phyloP scores from a whole-genome alignment of 2,113 vertebrate genomes.

The Ochotona curzoniae region DNA sequence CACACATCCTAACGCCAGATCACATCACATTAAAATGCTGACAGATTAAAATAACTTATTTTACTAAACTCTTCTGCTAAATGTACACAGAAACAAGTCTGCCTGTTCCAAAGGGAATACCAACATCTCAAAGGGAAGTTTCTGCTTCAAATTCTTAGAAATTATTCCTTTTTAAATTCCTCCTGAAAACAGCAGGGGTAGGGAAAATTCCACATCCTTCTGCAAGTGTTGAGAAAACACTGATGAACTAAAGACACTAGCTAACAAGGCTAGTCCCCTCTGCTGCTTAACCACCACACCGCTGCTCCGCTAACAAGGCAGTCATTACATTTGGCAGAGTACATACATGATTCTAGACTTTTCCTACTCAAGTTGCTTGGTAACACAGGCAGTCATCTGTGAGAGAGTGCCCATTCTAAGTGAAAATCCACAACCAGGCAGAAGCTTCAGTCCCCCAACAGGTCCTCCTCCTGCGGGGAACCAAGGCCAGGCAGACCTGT shows the following conservation, averaged over 20 bases:
- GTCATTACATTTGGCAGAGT: not conserved
- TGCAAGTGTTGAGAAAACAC: not conserved
- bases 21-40: slow-evolving; percentile 62
- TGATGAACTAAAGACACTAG: too few species aligned
- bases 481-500: not conserved
- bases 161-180: not conserved
- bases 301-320: too few species aligned
- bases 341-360: not conserved
- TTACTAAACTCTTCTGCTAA: slow-evolving; percentile 60
- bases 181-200: not conserved
- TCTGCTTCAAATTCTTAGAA: slow-evolving; percentile 25
- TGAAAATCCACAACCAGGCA: fast-evolving
- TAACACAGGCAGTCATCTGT: too few species aligned
- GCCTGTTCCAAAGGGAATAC: slow-evolving; percentile 9
- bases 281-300: fast-evolving
- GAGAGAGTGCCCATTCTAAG: not conserved
- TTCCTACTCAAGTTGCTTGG: not conserved
- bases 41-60: slow-evolving; percentile 65
- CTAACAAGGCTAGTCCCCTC: fast-evolving
- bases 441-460: too few species aligned
- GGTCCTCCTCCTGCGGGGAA: not conserved
- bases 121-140: not conserved
- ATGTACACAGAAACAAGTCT: not conserved
- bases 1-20: slow-evolving; percentile 55
- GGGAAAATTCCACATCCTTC: not conserved